Conservation (phyloP, 2,888 invertebrate genomes). For the Galerucella pusilla region DNA sequence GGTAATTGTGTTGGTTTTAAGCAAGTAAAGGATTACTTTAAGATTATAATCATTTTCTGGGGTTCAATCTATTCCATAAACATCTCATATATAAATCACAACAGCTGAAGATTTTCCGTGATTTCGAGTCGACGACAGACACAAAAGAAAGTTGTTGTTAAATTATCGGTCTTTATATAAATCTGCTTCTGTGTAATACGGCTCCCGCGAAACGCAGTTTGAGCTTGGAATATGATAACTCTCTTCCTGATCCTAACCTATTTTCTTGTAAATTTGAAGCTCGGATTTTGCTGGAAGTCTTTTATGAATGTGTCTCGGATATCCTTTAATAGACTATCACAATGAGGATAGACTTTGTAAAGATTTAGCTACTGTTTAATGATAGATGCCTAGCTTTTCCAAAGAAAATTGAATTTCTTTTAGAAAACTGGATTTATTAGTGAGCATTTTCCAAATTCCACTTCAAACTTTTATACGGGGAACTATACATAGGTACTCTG, state of each 20-base stretch:
- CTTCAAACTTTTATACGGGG: too few species aligned
- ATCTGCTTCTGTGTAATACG: constrained; percentile 48
- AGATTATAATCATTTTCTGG: constrained; percentile 24
- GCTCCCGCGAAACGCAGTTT: constrained; percentile 29
- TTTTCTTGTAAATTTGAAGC: constrained; percentile 15
- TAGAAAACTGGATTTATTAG: too few species aligned
- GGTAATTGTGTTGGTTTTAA: too few species aligned
- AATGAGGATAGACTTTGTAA: background rate
- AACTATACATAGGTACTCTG: too few species aligned
- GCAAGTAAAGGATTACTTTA: too few species aligned
- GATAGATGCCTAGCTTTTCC: too few species aligned
- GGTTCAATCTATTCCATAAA: constrained; percentile 53
- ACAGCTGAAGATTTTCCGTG: constrained; percentile 47
- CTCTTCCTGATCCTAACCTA: constrained; percentile 17
- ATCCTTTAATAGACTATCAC: constrained; percentile 14
- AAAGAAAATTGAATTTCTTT: too few species aligned
- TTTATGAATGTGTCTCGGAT: constrained; percentile 27
- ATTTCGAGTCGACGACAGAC: constrained; percentile 49
- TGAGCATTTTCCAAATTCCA: too few species aligned
- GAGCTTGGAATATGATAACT: constrained; percentile 37
- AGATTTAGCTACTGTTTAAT: constrained; percentile 1
- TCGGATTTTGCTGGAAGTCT: constrained; percentile 15
- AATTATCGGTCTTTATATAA: constrained; percentile 52
- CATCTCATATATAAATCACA: constrained; percentile 52
- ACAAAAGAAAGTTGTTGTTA: constrained; percentile 51